These are phyloP conservation scores for Typhlichthys subterraneus DNA, from an alignment of 2,797 vertebrate genomes.

Conservation along the genomic window DNA sequence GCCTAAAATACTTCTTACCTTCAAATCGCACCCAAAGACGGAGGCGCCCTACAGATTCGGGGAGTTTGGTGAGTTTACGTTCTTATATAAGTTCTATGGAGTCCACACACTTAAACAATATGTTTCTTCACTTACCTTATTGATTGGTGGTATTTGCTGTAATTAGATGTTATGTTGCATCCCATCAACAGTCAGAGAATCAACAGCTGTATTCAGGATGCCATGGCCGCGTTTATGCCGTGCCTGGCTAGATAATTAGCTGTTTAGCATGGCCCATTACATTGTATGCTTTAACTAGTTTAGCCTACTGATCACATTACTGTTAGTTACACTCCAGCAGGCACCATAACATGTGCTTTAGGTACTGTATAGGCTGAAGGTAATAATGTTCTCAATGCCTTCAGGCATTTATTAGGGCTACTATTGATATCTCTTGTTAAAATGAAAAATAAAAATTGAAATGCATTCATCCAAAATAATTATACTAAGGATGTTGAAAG, in stretches of 20 bases:
- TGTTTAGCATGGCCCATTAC: conserved; percentile 34
- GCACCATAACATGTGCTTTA: neutral
- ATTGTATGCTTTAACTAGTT: neutral
- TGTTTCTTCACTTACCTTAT: neutral
- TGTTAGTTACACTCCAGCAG: neutral
- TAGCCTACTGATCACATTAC: neutral
- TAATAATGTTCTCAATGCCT: neutral
- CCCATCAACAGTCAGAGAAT: too few relatives aligned
- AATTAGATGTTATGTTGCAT: too few relatives aligned
- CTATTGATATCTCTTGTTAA: neutral
- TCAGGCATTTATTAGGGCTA: neutral
- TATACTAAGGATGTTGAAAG: too few relatives aligned
- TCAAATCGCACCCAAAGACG: conserved; percentile 1
- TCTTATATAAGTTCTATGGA: too few relatives aligned
- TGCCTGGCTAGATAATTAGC: conserved; percentile 16
- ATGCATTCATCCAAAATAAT: too few relatives aligned
- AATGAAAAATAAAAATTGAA: too few relatives aligned
- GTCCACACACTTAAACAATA: too few relatives aligned
- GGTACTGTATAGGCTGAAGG: neutral
- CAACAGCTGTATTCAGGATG: neutral
- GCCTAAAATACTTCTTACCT: conserved; percentile 24
- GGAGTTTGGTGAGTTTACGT: conserved; percentile 55
- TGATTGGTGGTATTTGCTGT: too few relatives aligned
- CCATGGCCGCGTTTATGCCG: neutral
- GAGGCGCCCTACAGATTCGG: conserved; percentile 11